Percentiles rank a stretch among this genome's conserved stretches.
Conservation (phyloP, 2,113 vertebrate genomes). For the Vombatus ursinus region DNA sequence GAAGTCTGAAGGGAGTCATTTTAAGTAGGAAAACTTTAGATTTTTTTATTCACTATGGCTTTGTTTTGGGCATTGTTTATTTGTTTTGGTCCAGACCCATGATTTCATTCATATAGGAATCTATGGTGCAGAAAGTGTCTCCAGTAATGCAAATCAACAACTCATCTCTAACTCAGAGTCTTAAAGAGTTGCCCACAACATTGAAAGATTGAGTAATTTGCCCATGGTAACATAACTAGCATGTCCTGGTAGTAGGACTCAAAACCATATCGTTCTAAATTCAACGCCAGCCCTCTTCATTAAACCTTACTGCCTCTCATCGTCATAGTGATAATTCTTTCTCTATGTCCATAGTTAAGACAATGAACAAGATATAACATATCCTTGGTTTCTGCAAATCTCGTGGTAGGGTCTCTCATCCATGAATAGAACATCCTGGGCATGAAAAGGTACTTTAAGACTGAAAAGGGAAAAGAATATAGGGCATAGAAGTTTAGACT, state of each 20-base stretch:
- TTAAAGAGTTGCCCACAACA: not conserved
- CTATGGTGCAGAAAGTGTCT: not conserved
- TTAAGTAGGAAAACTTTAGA: not conserved
- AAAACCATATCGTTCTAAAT: not conserved
- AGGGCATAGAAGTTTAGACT: not conserved
- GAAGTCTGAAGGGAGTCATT: not conserved
- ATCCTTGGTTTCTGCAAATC: not conserved
- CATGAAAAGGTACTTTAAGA: not conserved
- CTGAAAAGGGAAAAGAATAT: not conserved
- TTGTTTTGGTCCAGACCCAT: not conserved
- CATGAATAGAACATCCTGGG: not conserved
- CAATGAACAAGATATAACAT: not conserved
- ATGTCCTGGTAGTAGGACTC: not conserved
- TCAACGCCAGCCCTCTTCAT: not conserved
- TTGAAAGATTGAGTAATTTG: not conserved
- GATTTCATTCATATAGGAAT: not conserved
- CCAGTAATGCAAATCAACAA: not conserved
- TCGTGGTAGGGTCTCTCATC: not conserved
- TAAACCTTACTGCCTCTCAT: not conserved
- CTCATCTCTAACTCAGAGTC: not conserved
- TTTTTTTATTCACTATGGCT: not conserved
- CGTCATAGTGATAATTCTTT: not conserved
- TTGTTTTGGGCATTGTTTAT: not conserved
- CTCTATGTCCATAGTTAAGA: not conserved
- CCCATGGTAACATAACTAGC: not conserved